These are phyloP conservation scores for Drosophila mayri DNA, from an alignment of 1,140 invertebrate genomes.

Conservation along the genomic window DNA sequence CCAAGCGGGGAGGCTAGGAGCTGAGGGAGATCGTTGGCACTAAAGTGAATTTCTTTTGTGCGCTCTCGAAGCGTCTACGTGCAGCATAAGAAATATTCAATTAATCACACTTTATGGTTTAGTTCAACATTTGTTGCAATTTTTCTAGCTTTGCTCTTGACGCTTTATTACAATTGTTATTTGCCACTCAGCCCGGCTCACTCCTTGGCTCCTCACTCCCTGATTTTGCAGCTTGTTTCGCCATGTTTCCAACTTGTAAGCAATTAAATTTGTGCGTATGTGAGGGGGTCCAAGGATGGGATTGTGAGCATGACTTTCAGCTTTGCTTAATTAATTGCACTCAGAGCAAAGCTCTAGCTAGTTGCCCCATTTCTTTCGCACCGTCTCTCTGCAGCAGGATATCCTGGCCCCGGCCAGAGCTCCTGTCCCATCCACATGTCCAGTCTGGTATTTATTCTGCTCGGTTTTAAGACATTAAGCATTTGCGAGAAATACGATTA, in stretches of 20 bases:
- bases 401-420: neutral
- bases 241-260: slow-evolving; percentile 81
- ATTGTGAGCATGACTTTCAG: slow-evolving; percentile 75
- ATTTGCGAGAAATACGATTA: slow-evolving; percentile 51
- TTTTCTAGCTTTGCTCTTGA: slow-evolving; percentile 80
- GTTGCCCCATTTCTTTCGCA: slow-evolving; percentile 5
- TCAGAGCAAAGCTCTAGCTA: slow-evolving; percentile 64
- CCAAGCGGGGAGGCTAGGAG: neutral
- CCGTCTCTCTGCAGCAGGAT: slow-evolving; percentile 1
- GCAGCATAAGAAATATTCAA: slow-evolving; percentile 82
- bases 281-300: slow-evolving; percentile 13
- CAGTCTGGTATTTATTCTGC: slow-evolving; percentile 40
- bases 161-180: slow-evolving; percentile 81
- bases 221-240: slow-evolving; percentile 46
- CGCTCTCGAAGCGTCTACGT: slow-evolving; percentile 56
- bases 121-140: slow-evolving; percentile 83
- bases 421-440: slow-evolving; percentile 21
- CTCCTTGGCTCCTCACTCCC: slow-evolving; percentile 2
- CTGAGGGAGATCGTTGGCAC: slow-evolving; percentile 12
- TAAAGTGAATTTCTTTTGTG: slow-evolving; percentile 59
- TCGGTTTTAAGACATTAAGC: slow-evolving; percentile 55
- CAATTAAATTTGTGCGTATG: slow-evolving; percentile 71
- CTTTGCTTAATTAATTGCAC: slow-evolving; percentile 83
- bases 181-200: slow-evolving; percentile 14
- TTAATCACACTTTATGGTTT: slow-evolving; percentile 83